These are phyloP conservation scores for Enhydra lutris DNA, from an alignment of 2,113 vertebrate genomes.

Conservation along the genomic window DNA sequence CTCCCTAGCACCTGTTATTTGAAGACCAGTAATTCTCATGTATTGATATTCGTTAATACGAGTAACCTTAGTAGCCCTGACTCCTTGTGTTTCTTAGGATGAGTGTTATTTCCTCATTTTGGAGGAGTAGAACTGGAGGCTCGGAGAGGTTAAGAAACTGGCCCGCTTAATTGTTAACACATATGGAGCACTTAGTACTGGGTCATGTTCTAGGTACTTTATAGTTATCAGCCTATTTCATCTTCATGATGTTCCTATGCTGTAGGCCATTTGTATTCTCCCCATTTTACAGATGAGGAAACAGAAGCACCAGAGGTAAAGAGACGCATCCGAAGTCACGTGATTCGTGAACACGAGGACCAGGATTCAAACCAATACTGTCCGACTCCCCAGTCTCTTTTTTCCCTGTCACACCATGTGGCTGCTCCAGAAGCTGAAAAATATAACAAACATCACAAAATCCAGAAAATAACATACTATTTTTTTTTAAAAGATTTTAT, in stretches of 20 bases:
- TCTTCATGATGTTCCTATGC: not conserved
- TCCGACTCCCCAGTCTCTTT: not conserved
- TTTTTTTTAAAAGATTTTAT: not conserved
- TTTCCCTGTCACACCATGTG: not conserved
- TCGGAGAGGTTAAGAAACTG: not conserved
- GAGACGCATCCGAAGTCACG: not conserved
- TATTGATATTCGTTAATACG: not conserved
- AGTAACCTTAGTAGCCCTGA: not conserved
- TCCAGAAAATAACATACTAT: not conserved
- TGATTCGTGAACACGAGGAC: not conserved
- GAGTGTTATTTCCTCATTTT: not conserved
- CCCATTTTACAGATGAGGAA: not conserved
- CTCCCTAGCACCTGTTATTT: not conserved
- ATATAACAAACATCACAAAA: not conserved
- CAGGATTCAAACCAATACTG: not conserved
- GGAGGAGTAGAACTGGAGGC: not conserved
- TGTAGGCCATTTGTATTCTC: not conserved
- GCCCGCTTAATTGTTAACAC: not conserved
- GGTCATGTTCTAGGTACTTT: not conserved
- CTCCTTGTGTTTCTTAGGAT: not conserved
- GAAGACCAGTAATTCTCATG: not conserved
- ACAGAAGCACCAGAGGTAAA: not conserved
- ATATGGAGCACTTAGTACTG: not conserved
- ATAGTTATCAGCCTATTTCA: not conserved
- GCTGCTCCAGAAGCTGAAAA: not conserved